Evolutionary conservation across 2,888 invertebrate genomes (phyloP).

Genomic region (Bhutanitis thaidina): DNA sequence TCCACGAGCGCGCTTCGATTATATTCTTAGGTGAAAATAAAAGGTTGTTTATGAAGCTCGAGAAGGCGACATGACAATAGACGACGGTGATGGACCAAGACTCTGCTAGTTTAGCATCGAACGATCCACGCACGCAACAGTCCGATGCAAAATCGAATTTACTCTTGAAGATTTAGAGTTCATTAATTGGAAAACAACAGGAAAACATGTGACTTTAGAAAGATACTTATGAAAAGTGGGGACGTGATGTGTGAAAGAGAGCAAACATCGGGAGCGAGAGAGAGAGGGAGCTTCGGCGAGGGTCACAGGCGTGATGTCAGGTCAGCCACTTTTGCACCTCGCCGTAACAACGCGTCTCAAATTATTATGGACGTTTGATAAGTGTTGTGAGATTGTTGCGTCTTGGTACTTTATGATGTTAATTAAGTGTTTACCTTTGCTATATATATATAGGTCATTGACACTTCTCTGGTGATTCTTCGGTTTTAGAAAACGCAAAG

Average conservation of each 20-base stretch:
- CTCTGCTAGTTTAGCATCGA: constrained; percentile 41
- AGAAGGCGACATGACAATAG: constrained; percentile 77
- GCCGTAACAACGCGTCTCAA: constrained; percentile 80
- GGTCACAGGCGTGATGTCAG: constrained; percentile 81
- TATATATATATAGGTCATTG: constrained; percentile 17
- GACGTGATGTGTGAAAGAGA: constrained; percentile 74
- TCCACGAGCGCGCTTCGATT: constrained; percentile 73
- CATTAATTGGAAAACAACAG: constrained; percentile 67
- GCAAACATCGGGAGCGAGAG: constrained; percentile 44
- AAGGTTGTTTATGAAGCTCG: constrained; percentile 76
- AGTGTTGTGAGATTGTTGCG: constrained; percentile 75
- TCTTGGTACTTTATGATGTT: constrained; percentile 75
- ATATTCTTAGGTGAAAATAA: constrained; percentile 77
- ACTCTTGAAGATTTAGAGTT: constrained; percentile 66
- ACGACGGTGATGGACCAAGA: constrained; percentile 69
- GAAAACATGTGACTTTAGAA: constrained; percentile 74
- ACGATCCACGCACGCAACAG: constrained; percentile 29
- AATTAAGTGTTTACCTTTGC: constrained; percentile 73
- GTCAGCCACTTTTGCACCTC: constrained; percentile 81
- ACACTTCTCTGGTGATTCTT: neutral
- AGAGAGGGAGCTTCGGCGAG: constrained; percentile 51
- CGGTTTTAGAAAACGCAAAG: too few species aligned
- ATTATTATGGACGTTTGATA: constrained; percentile 81
- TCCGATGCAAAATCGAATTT: constrained; percentile 66
- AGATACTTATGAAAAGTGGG: constrained; percentile 75